Percentiles rank a stretch among this genome's conserved stretches.
Evolutionary conservation across 2,888 invertebrate species (phyloP).

Genomic region (Aspidiotus rigidus): DNA sequence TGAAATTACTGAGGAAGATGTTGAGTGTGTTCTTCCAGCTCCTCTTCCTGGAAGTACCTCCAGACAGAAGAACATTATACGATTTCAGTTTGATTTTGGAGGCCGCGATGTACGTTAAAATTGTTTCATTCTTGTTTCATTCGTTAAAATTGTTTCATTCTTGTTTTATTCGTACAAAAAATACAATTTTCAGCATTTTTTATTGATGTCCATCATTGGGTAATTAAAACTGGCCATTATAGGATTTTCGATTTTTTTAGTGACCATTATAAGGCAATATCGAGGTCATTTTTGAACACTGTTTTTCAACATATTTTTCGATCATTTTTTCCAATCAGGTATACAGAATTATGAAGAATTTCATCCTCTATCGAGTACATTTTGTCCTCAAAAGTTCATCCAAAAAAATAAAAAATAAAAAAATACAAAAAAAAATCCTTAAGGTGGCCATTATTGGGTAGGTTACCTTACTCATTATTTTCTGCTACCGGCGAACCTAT

Average conservation of each 20-base stretch:
- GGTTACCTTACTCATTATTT: neutral
- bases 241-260: neutral
- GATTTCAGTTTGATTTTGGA: neutral
- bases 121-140: neutral
- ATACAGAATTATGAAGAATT: neutral
- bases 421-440: neutral
- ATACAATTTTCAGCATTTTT: neutral
- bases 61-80: neutral
- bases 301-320: neutral
- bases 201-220: neutral
- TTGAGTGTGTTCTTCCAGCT: neutral
- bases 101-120: neutral
- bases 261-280: neutral
- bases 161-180: too few species aligned
- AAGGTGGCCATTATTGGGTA: neutral
- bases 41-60: neutral
- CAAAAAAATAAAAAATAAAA: neutral
- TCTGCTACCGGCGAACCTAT: too few species aligned
- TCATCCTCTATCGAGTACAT: neutral
- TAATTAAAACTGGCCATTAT: slow-evolving; percentile 2
- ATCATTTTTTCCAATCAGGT: neutral
- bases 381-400: neutral
- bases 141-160: neutral
- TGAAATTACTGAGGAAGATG: neutral
- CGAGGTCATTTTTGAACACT: neutral